Evolutionary conservation across 2,888 invertebrate genomes (phyloP).

Genomic region (Acrobasis suavella): DNA sequence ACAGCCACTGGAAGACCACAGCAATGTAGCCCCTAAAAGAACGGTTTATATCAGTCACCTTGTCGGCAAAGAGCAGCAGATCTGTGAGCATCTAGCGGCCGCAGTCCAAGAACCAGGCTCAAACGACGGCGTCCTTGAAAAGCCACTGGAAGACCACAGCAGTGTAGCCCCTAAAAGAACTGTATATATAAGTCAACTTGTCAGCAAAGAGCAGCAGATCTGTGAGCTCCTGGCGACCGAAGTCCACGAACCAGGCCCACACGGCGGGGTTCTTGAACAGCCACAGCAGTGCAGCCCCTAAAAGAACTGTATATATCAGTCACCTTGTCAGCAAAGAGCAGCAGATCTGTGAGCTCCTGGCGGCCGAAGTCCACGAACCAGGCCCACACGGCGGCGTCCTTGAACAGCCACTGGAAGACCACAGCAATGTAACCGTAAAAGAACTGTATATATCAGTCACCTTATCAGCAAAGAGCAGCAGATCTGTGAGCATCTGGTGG

Average conservation of each 20-base stretch:
- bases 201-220: slow-evolving; percentile 94
- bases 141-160: slow-evolving; percentile 92
- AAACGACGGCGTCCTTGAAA: no score
- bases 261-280: slow-evolving; percentile 87
- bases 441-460: slow-evolving; percentile 82
- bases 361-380: slow-evolving; percentile 95
- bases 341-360: slow-evolving; percentile 93
- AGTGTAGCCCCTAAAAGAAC: slow-evolving; percentile 97
- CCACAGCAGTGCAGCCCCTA: slow-evolving; percentile 96
- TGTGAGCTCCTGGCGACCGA: slow-evolving; percentile 93
- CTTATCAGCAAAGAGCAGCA: slow-evolving; percentile 94
- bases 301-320: slow-evolving; percentile 83
- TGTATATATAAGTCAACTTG: slow-evolving; percentile 86
- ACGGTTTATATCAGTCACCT: slow-evolving; percentile 80
- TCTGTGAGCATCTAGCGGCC: slow-evolving; percentile 95
- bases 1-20: no score
- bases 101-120: slow-evolving; percentile 92
- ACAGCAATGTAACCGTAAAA: slow-evolving; percentile 96
- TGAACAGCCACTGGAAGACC: slow-evolving; percentile 90
- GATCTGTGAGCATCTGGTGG: slow-evolving; percentile 92
- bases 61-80: slow-evolving; percentile 93
- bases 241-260: slow-evolving; percentile 92
- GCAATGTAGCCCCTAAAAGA: slow-evolving; percentile 97
- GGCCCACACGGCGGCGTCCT: slow-evolving; percentile 85
- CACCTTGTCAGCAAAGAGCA: slow-evolving; percentile 93